Conservation (phyloP, 2,113 vertebrate genomes). For the Origma solitaria region DNA sequence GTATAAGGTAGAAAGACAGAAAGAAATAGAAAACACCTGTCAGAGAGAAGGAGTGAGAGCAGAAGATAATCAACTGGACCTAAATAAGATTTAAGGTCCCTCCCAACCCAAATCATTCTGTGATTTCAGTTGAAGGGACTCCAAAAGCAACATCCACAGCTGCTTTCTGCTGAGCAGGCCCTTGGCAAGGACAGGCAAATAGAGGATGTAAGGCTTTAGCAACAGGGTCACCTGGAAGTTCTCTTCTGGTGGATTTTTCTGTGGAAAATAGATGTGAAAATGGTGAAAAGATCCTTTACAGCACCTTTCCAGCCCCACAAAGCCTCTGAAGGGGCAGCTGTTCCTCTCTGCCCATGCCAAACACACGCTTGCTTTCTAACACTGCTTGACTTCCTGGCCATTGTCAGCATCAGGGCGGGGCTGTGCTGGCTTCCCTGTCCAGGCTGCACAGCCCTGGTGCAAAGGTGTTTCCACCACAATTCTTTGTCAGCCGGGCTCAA, state of each 20-base stretch:
- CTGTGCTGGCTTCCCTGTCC: not conserved
- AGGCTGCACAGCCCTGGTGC: not conserved
- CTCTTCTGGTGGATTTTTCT: not conserved
- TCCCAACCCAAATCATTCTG: not conserved
- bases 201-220: not conserved
- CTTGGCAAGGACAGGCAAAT: rapidly evolving
- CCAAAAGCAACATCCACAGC: not conserved
- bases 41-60: not conserved
- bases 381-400: too few relatives aligned
- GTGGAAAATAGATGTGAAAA: not conserved
- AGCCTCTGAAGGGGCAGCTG: rapidly evolving
- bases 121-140: not conserved
- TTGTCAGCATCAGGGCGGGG: rapidly evolving
- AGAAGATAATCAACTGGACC: not conserved
- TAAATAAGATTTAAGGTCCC: not conserved
- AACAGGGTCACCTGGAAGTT: not conserved
- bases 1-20: not conserved
- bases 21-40: not conserved
- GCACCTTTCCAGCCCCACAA: not conserved
- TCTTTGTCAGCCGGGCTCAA: not conserved
- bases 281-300: not conserved
- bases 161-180: not conserved
- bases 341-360: rapidly evolving
- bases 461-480: not conserved
- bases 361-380: not conserved